phyloP scores from a whole-genome alignment of 2,888 invertebrate genomes.

The Sericinus montela region DNA sequence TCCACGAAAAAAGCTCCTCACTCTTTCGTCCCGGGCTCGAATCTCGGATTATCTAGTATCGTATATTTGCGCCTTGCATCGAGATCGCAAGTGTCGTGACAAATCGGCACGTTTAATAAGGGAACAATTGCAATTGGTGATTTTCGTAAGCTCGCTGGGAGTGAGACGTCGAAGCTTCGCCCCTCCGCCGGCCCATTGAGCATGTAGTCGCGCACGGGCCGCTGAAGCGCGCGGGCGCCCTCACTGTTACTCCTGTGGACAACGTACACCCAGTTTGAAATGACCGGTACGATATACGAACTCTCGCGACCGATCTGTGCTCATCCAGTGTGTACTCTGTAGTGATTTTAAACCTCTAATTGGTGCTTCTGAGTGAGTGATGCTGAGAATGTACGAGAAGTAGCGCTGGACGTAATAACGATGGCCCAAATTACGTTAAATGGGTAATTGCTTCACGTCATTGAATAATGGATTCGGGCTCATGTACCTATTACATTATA shows the following conservation, averaged over 20 bases:
- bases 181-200: conserved; percentile 73
- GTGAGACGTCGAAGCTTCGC: conserved; percentile 70
- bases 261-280: conserved; percentile 46
- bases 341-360: conserved; percentile 57
- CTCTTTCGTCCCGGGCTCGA: conserved; percentile 40
- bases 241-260: conserved; percentile 48
- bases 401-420: conserved; percentile 58
- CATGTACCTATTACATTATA: conserved; percentile 64
- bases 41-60: conserved; percentile 29
- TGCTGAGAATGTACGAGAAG: conserved; percentile 64
- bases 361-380: conserved; percentile 74
- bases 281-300: conserved; percentile 58
- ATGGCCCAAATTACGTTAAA: conserved; percentile 77
- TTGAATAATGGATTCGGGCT: conserved; percentile 75
- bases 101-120: conserved; percentile 44
- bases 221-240: conserved; percentile 72
- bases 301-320: conserved; percentile 49
- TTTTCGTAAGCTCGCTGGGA: conserved; percentile 73
- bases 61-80: conserved; percentile 30
- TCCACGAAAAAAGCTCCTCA: conserved; percentile 55
- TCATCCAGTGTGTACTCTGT: conserved; percentile 55
- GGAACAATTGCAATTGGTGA: conserved; percentile 68
- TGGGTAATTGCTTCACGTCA: conserved; percentile 78
- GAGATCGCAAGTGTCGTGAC: conserved; percentile 39
- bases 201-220: conserved; percentile 73